Conservation (phyloP, 1,140 invertebrate species). For the Vanessa tameamea region DNA sequence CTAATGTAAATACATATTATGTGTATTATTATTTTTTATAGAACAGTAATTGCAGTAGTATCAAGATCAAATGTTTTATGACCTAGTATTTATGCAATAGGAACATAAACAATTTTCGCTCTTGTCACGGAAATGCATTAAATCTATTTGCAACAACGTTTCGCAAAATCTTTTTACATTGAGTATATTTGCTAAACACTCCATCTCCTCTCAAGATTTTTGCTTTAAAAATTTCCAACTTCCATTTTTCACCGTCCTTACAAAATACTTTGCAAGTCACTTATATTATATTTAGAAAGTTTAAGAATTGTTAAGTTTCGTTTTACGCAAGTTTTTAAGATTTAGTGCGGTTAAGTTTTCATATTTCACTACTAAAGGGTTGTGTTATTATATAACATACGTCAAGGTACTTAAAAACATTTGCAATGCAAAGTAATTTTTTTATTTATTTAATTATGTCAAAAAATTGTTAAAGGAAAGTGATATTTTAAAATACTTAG, state of each 20-base stretch:
- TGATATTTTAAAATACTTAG: no score
- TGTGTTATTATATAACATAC: not conserved
- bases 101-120: not conserved
- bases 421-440: no score
- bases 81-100: no score
- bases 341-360: constrained; percentile 26
- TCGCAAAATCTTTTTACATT: constrained; percentile 16
- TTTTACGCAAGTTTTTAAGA: constrained; percentile 29
- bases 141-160: constrained; percentile 13
- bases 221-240: constrained; percentile 33
- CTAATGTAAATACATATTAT: no score
- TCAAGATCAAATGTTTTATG: no score
- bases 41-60: no score
- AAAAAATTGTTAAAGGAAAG: no score
- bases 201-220: constrained; percentile 26
- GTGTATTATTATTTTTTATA: no score
- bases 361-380: constrained; percentile 6
- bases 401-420: no score
- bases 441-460: no score
- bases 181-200: constrained; percentile 17
- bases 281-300: constrained; percentile 40
- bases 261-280: constrained; percentile 44
- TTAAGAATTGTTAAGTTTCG: constrained; percentile 40
- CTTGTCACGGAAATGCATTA: constrained; percentile 1
- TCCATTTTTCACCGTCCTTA: constrained; percentile 40